phyloP scores from a whole-genome alignment of 2,888 invertebrate species.

The Enchytraeus crypticus region DNA sequence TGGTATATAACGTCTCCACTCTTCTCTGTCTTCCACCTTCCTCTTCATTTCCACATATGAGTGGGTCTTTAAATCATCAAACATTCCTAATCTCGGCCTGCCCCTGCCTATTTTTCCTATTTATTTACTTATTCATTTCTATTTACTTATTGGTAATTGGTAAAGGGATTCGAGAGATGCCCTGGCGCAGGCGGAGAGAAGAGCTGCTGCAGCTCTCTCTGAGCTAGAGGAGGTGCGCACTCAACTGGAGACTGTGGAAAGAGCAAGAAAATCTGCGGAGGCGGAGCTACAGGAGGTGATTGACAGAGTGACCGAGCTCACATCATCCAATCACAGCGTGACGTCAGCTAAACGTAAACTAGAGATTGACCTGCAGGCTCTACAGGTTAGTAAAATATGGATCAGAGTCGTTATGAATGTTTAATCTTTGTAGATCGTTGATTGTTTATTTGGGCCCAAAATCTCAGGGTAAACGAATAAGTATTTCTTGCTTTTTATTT shows the following conservation, averaged over 20 bases:
- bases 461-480: conserved; percentile 16
- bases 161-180: too few relatives aligned
- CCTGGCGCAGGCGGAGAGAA: too few relatives aligned
- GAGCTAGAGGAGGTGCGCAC: conserved; percentile 97
- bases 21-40: too few relatives aligned
- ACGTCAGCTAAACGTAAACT: conserved; percentile 98
- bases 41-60: too few relatives aligned
- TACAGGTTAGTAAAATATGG: conserved; percentile 46
- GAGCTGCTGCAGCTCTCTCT: conserved; percentile 51
- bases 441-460: conserved; percentile 45
- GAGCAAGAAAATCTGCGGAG: conserved; percentile 94
- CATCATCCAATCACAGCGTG: conserved; percentile 84
- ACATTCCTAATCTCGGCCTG: too few relatives aligned
- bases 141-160: too few relatives aligned
- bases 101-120: too few relatives aligned
- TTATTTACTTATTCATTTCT: too few relatives aligned
- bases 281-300: conserved; percentile 94
- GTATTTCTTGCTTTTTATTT: too few relatives aligned
- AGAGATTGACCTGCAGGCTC: conserved; percentile 93
- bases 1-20: too few relatives aligned
- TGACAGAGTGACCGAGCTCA: conserved; percentile 93
- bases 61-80: too few relatives aligned
- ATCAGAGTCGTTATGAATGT: background rate
- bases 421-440: conserved; percentile 48
- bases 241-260: conserved; percentile 83